A percentile compares a stretch with the other conserved stretches of the same genome.
Conservation (phyloP, 2,797 vertebrate genomes). For the Vireo griseus region DNA sequence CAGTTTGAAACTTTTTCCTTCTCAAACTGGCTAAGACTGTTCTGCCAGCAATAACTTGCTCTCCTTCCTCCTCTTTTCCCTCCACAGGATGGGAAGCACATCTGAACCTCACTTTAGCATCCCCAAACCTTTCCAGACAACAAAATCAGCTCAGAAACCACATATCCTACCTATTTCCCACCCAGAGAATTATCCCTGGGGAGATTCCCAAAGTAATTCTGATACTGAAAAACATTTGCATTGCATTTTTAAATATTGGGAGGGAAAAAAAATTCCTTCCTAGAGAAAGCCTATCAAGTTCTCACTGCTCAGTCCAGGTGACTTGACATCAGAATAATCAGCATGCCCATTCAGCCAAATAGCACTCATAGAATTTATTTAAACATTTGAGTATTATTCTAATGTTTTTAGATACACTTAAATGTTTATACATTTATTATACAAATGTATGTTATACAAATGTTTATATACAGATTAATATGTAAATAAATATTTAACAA, state of each 20-base stretch:
- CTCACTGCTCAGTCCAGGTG: background rate
- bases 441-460: too few species aligned
- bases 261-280: fast-evolving
- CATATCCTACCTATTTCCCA: background rate
- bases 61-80: background rate
- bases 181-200: fast-evolving
- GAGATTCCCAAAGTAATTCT: background rate
- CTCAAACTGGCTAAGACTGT: background rate
- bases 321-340: background rate
- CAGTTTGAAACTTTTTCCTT: background rate
- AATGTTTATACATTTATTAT: background rate
- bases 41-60: background rate
- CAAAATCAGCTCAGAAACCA: background rate
- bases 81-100: background rate
- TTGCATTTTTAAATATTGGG: background rate
- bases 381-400: background rate
- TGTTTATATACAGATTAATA: background rate
- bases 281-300: background rate
- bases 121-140: background rate
- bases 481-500: background rate
- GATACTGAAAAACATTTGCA: background rate
- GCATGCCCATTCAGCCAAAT: background rate
- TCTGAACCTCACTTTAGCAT: background rate
- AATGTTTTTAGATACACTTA: background rate
- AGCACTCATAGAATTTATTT: background rate